A percentile compares a stretch with the other conserved stretches of the same genome.
phyloP scores from a whole-genome alignment of 2,797 vertebrate species.

The Phylloscopus collybita region DNA sequence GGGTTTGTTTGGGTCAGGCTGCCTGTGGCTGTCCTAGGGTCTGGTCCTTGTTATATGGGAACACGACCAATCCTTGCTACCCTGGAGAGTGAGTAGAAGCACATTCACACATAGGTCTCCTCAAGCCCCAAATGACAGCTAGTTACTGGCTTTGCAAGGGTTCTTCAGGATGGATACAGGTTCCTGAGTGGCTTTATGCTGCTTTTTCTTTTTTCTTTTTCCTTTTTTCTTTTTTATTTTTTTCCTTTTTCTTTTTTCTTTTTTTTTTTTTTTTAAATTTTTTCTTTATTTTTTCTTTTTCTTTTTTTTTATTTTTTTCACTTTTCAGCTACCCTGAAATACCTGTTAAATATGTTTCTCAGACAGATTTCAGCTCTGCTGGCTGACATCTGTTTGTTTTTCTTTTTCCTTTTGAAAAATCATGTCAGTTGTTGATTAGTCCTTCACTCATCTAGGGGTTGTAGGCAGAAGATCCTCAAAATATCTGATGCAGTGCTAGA shows the following conservation, averaged over 20 bases:
- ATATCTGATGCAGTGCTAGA: not conserved
- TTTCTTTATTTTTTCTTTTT: too few relatives aligned
- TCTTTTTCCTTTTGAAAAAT: not conserved
- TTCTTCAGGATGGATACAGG: not conserved
- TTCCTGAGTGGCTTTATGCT: not conserved
- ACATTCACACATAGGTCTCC: not conserved
- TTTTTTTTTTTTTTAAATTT: too few relatives aligned
- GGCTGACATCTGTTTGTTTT: not conserved
- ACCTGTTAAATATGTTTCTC: not conserved
- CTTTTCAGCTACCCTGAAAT: too few relatives aligned
- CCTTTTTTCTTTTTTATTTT: too few relatives aligned
- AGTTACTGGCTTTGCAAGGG: not conserved
- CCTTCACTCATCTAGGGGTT: not conserved
- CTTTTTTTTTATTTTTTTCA: too few relatives aligned
- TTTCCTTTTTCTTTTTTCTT: too few relatives aligned
- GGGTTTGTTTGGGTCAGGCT: not conserved
- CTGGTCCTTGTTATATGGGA: not conserved
- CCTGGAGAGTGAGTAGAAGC: not conserved
- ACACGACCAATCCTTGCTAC: rapidly evolving
- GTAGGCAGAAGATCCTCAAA: not conserved
- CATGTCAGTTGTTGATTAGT: not conserved
- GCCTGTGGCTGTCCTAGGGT: not conserved
- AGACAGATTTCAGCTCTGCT: not conserved
- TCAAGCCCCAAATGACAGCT: not conserved
- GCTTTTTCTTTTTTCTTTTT: too few relatives aligned